Evolutionary conservation across 2,797 vertebrate species (phyloP).

Genomic region (Numenius phaeopus): DNA sequence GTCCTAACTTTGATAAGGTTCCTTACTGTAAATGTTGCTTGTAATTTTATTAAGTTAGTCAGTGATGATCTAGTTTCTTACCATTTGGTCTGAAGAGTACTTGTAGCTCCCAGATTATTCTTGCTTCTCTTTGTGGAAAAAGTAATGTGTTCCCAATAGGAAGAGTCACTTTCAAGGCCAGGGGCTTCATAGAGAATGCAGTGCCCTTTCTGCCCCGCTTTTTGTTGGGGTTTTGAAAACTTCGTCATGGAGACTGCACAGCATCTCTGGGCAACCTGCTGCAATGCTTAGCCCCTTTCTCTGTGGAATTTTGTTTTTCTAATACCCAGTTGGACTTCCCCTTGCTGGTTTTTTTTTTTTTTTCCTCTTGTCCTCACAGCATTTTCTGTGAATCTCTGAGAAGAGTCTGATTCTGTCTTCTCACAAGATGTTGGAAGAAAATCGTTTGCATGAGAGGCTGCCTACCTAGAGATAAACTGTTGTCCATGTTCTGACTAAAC

Average conservation of each 20-base stretch:
- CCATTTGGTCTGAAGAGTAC: neutral
- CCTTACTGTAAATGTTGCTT: neutral
- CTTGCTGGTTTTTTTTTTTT: neutral
- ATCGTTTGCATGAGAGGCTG: neutral
- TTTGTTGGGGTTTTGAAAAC: neutral
- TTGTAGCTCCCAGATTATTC: neutral
- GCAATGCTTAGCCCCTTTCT: neutral
- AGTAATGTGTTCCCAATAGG: neutral
- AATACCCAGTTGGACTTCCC: accelerated
- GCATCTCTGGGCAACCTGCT: neutral
- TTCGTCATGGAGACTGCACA: neutral
- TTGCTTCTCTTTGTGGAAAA: neutral
- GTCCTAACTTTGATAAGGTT: neutral
- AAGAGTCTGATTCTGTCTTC: neutral
- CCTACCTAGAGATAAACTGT: neutral
- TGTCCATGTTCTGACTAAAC: neutral
- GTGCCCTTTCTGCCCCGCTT: accelerated
- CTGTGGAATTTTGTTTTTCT: neutral
- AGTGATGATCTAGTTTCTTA: neutral
- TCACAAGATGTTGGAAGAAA: neutral
- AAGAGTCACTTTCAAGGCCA: neutral
- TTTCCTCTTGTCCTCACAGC: neutral
- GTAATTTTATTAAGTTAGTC: neutral
- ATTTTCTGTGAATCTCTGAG: neutral
- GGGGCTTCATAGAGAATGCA: neutral